phyloP scores from a whole-genome alignment of 2,888 invertebrate species.

The Dastarcus helophoroides region DNA sequence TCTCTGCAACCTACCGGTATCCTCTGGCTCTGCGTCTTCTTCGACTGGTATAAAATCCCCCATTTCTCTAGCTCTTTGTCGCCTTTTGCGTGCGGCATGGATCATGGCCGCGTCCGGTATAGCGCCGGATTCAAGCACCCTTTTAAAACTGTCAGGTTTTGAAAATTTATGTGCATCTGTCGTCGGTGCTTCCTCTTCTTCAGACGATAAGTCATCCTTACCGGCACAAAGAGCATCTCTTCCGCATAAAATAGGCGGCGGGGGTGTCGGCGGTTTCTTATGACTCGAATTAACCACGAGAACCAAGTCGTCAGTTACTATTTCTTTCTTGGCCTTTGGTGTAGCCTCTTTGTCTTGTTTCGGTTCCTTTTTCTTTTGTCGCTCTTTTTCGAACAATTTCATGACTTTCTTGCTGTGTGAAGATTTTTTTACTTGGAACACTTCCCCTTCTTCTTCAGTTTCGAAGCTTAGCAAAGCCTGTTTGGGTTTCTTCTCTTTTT shows the following conservation, averaged over 20 bases:
- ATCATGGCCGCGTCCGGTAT: constrained; percentile 98
- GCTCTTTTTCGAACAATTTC: constrained; percentile 72
- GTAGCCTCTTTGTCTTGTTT: constrained; percentile 29
- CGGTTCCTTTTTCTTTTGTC: constrained; percentile 47
- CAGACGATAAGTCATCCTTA: constrained; percentile 50
- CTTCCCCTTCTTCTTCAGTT: constrained; percentile 69
- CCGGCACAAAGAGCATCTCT: constrained; percentile 74
- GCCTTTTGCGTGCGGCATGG: constrained; percentile 88
- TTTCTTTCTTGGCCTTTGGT: constrained; percentile 48
- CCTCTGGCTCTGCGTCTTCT: constrained; percentile 33
- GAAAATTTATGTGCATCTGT: constrained; percentile 34
- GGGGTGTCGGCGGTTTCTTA: constrained; percentile 29
- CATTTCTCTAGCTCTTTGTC: constrained; percentile 87
- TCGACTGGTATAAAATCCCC: constrained; percentile 48
- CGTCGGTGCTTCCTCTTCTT: constrained; percentile 44
- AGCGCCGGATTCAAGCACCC: constrained; percentile 73
- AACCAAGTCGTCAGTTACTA: constrained; percentile 58
- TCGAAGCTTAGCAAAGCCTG: constrained; percentile 72
- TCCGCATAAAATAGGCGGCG: constrained; percentile 55
- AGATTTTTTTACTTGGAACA: constrained; percentile 92
- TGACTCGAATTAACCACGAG: constrained; percentile 38
- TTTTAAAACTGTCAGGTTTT: constrained; percentile 61
- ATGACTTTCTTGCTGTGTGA: constrained; percentile 84
- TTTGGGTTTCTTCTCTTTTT: constrained; percentile 35
- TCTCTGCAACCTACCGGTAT: constrained; percentile 53